Percentiles rank a stretch among this genome's conserved stretches.
These are phyloP conservation scores for Addax nasomaculatus DNA, from an alignment of 2,113 vertebrate species.

Conservation along the genomic window DNA sequence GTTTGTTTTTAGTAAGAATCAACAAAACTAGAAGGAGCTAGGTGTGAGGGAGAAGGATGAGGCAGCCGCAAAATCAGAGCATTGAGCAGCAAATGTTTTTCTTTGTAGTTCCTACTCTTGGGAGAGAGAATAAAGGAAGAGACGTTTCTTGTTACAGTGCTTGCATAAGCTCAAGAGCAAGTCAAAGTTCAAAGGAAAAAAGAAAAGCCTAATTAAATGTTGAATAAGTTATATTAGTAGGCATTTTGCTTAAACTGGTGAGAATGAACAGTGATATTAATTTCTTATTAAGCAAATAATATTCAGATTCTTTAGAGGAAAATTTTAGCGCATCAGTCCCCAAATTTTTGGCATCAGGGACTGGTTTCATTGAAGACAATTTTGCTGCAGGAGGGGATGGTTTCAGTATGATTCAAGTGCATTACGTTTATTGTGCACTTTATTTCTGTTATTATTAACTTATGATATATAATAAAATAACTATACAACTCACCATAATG, in stretches of 20 bases:
- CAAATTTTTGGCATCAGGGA: background rate
- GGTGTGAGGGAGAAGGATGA: background rate
- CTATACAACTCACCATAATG: background rate
- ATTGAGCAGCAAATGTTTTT: background rate
- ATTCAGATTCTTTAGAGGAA: background rate
- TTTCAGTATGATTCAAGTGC: background rate
- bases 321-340: background rate
- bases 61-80: background rate
- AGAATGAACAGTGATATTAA: background rate
- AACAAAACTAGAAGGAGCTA: background rate
- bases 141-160: background rate
- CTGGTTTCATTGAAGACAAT: background rate
- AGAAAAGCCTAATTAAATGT: background rate
- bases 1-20: background rate
- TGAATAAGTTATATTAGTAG: background rate
- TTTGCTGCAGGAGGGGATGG: background rate
- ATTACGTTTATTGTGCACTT: background rate
- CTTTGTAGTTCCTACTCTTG: background rate
- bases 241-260: background rate
- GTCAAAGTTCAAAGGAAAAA: background rate
- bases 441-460: background rate
- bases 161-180: background rate
- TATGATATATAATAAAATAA: background rate
- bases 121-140: background rate
- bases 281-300: background rate